These are phyloP conservation scores for Danio tinwini DNA, from an alignment of 2,797 vertebrate species.

Conservation along the genomic window DNA sequence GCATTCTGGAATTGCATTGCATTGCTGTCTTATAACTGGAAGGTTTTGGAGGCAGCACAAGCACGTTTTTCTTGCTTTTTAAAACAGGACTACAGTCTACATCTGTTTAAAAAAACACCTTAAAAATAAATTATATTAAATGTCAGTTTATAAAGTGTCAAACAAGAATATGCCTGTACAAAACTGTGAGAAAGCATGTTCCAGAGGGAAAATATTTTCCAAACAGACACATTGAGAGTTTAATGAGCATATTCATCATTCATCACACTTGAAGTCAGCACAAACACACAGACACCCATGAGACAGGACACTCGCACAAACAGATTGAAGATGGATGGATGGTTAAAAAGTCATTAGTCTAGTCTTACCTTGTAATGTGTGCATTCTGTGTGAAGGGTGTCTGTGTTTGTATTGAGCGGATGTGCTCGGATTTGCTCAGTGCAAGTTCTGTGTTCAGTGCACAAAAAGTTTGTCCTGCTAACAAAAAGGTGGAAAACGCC, in stretches of 20 bases:
- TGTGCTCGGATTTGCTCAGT: conserved; percentile 3
- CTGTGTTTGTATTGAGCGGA: neutral
- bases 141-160: conserved; percentile 1
- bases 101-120: neutral
- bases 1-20: neutral
- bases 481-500: conserved; percentile 6
- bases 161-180: neutral
- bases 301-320: neutral
- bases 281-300: neutral
- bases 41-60: neutral
- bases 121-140: neutral
- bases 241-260: conserved; percentile 16
- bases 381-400: neutral
- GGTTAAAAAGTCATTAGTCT: conserved; percentile 3
- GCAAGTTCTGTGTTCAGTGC: conserved; percentile 27
- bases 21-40: neutral
- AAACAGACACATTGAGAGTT: conserved; percentile 11
- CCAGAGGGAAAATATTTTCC: conserved; percentile 4
- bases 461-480: neutral
- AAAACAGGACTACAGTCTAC: neutral
- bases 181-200: conserved; percentile 2
- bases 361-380: conserved; percentile 6
- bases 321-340: neutral
- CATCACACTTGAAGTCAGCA: neutral
- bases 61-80: neutral